phyloP scores from a whole-genome alignment of 2,113 vertebrate species.

The Mustela nigripes region DNA sequence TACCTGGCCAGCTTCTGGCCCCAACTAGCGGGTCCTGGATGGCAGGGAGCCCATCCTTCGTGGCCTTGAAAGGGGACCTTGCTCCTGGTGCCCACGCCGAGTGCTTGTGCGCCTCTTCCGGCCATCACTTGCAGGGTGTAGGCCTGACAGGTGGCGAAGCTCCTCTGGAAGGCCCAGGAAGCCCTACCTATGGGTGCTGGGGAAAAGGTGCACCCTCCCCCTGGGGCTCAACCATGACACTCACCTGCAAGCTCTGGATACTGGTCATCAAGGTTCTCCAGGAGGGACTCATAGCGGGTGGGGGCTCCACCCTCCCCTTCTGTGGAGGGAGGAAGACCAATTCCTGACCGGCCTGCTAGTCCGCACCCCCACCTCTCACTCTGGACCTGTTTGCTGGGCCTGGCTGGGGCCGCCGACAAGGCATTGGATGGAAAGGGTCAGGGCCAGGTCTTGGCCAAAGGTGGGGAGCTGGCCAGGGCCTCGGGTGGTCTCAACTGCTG shows the following conservation, averaged over 20 bases:
- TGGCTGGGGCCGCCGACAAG: background rate
- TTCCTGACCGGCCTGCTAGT: background rate
- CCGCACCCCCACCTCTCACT: background rate
- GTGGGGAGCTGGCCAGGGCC: background rate
- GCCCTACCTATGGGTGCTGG: background rate
- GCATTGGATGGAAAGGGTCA: background rate
- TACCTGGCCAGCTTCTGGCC: conserved; percentile 28
- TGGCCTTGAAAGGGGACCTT: background rate
- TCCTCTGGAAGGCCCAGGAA: conserved; percentile 65
- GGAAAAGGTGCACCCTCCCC: background rate
- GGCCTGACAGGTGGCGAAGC: conserved; percentile 23
- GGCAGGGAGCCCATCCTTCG: conserved; percentile 2
- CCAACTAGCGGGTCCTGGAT: conserved; percentile 36
- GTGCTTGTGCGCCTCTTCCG: background rate
- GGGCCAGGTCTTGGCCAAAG: background rate
- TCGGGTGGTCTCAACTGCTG: background rate
- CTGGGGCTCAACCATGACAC: background rate
- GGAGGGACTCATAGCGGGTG: conserved; percentile 74
- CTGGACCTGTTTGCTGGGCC: background rate
- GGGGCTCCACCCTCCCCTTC: conserved; percentile 53
- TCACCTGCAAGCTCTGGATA: conserved; percentile 77
- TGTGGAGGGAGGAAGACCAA: conserved; percentile 49
- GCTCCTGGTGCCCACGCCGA: background rate
- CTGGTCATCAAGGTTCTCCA: conserved; percentile 77
- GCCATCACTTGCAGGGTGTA: background rate